Evolutionary conservation across 1,140 invertebrate genomes (phyloP), one percentile per base, ranked within the genome.

Genomic region (Harpegnathos saltator): DNA sequence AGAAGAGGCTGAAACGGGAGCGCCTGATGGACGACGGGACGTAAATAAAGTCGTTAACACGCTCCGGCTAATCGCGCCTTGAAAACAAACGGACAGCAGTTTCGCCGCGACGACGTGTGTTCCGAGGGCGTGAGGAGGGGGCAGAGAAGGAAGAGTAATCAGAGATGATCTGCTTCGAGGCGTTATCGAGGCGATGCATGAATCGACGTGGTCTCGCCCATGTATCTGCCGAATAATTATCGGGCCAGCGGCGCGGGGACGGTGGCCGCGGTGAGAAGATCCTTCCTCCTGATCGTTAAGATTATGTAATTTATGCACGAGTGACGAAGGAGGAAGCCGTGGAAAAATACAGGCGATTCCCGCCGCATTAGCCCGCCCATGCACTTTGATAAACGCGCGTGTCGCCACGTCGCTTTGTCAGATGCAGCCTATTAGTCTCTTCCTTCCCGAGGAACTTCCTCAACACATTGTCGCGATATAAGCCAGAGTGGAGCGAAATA

Each of bases 101-200:
- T 54, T 44, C 54, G 33, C 44, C 33, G 9, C 33, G 33, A 54
- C 19, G 56, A 54, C 19, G 56, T 62, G 7, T 66, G 9, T 63
- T 33, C 9, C 48, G 24, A 68, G 22, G 22, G 38, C 24, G 26
- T 44, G 24, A 73, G 58, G n/a, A n/a, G n/a, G n/a, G n/a, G n/a
- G 72, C 17, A 4, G 17, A 69, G n/a, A 50, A 54, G 72, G 58
- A 83, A 77, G 52, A 83, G 50, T 73, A 61, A 87, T 83, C 77
- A 59, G 50, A 80, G 26, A 17, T 56, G 50, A 71, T 85, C 24
- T 33, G 26, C 48, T 59, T 33, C 11, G n/a, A n/a, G n/a, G n/a
- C n/a, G n/a, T 59, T 38, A 29, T 22, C n/a, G 22, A 24, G 69
- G 54, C 48, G n/a, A 69, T 65, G 54, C 33, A 12, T 12, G n/a